These are phyloP conservation scores for Silurus aristotelis DNA, from an alignment of 2,797 vertebrate species.

Conservation along the genomic window DNA sequence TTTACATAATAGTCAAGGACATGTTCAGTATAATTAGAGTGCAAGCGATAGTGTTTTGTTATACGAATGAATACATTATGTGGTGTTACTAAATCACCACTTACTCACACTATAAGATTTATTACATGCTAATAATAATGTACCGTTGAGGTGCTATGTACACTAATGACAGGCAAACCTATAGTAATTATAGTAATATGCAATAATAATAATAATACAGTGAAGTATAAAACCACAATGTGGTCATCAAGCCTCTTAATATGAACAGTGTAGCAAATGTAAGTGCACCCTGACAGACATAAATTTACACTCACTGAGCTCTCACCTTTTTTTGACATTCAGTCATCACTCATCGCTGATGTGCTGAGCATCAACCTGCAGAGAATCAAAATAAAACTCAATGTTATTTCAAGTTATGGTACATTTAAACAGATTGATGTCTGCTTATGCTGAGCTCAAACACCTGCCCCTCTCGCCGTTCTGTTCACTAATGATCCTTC, in stretches of 20 bases:
- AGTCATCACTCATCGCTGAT: background rate
- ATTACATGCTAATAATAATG: background rate
- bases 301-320: background rate
- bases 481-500: slow-evolving; percentile 23
- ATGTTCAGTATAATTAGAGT: no score
- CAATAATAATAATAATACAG: background rate
- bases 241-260: background rate
- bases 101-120: background rate
- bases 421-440: slow-evolving; percentile 29
- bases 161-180: background rate
- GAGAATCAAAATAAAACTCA: background rate
- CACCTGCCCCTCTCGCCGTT: background rate
- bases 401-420: slow-evolving; percentile 22
- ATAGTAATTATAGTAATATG: background rate
- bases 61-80: background rate
- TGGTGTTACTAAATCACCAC: background rate
- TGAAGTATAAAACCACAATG: background rate
- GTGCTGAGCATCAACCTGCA: background rate
- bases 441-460: slow-evolving; percentile 11
- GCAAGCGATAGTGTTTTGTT: background rate
- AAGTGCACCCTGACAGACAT: background rate
- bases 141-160: background rate
- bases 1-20: no score
- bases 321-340: background rate
- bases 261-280: background rate